phyloP scores from a whole-genome alignment of 2,797 vertebrate genomes.

The Gymnopithys bicolor region DNA sequence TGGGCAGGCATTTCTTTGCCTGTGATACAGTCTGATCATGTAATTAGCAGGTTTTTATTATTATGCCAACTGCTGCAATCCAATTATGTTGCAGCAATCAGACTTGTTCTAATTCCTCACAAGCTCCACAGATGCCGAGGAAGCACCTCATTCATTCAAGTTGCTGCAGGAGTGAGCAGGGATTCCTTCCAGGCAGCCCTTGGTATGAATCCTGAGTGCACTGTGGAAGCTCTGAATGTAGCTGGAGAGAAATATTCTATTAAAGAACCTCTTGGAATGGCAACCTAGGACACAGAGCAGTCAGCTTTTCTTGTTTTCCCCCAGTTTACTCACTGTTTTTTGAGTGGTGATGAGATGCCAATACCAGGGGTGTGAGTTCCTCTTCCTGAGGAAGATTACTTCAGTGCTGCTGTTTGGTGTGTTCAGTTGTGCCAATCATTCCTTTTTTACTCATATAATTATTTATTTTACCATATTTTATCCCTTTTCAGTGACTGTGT shows the following conservation, averaged over 20 bases:
- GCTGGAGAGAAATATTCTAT: background rate
- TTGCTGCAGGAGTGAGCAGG: background rate
- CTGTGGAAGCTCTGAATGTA: accelerated
- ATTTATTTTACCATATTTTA: background rate
- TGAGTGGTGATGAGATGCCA: background rate
- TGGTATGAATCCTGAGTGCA: background rate
- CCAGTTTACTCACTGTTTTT: accelerated
- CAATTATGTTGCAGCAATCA: background rate
- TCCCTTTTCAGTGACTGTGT: background rate
- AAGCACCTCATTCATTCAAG: background rate
- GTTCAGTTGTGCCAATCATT: background rate
- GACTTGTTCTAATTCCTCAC: background rate
- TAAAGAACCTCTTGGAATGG: background rate
- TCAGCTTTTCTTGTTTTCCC: background rate
- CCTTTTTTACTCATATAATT: background rate
- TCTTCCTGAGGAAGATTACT: background rate
- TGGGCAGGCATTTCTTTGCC: background rate
- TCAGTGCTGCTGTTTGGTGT: background rate
- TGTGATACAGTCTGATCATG: background rate
- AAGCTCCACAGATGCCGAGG: background rate
- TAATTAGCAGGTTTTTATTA: background rate
- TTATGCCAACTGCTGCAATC: background rate
- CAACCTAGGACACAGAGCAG: background rate
- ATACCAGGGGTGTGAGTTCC: background rate
- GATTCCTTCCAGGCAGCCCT: background rate